phyloP scores from a whole-genome alignment of 2,797 vertebrate species.

The Pseudocheirus occidentalis region DNA sequence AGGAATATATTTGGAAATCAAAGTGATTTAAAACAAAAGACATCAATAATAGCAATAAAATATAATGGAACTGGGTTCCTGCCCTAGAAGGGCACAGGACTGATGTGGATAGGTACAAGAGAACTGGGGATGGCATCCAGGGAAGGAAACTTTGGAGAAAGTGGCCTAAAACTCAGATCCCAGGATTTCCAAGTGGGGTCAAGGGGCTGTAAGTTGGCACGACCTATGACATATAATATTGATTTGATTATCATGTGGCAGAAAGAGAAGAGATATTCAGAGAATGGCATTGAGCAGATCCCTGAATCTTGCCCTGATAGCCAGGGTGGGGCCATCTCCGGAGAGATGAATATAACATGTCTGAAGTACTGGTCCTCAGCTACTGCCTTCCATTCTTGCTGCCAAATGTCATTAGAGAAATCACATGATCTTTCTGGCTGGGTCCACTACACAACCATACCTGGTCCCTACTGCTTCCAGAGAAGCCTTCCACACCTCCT shows the following conservation, averaged over 20 bases:
- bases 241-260: background rate
- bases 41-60: background rate
- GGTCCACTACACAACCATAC: background rate
- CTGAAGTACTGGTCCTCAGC: background rate
- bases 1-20: background rate
- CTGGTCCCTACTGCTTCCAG: background rate
- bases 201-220: background rate
- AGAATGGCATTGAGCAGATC: background rate
- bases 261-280: background rate
- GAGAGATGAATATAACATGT: background rate
- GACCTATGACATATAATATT: background rate
- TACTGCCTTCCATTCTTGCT: background rate
- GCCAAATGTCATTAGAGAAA: background rate
- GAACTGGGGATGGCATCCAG: background rate
- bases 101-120: background rate
- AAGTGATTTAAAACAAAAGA: background rate
- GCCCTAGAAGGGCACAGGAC: background rate
- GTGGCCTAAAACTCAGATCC: background rate
- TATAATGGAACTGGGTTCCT: background rate
- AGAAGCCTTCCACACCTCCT: background rate
- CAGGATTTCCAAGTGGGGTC: background rate
- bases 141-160: background rate
- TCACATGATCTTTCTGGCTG: fast-evolving
- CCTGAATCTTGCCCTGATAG: background rate
- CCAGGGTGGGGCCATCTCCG: background rate